Conservation (phyloP, 1,140 invertebrate species). For the Ectropis grisescens region DNA sequence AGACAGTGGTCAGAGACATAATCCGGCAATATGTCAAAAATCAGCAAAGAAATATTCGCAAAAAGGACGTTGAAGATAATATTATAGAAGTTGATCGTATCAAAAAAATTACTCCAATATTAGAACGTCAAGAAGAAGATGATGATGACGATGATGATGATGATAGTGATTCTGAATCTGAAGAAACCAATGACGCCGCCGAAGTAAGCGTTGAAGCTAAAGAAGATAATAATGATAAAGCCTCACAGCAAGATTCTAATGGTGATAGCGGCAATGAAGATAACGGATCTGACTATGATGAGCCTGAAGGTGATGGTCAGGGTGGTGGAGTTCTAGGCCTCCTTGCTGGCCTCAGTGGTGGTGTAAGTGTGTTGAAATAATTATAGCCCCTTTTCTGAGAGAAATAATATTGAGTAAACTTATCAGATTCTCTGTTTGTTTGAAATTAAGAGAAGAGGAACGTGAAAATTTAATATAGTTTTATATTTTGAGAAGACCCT, state of each 20-base stretch:
- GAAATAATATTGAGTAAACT: too few species aligned
- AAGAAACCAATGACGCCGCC: conserved; percentile 19
- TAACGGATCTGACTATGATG: conserved; percentile 13
- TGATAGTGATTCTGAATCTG: conserved; percentile 13
- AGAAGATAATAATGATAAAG: conserved; percentile 8
- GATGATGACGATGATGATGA: conserved; percentile 2
- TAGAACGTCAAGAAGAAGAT: neutral
- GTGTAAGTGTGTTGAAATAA: conserved; percentile 30
- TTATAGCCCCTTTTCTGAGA: too few species aligned
- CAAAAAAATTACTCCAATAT: too few species aligned
- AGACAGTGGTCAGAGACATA: too few species aligned
- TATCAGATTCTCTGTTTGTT: too few species aligned
- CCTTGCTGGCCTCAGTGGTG: conserved; percentile 48
- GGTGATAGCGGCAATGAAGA: neutral
- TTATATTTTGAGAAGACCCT: too few species aligned
- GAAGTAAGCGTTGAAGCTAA: conserved; percentile 26
- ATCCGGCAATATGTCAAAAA: too few species aligned
- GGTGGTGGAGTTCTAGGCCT: conserved; percentile 54
- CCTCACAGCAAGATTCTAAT: conserved; percentile 25
- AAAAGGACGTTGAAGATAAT: conserved; percentile 24
- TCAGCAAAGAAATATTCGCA: conserved; percentile 1
- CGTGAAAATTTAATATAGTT: too few species aligned
- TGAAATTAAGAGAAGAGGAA: too few species aligned
- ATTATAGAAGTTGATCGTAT: conserved; percentile 27
- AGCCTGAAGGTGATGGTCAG: conserved; percentile 44